Base-by-base conservation (phyloP, 2,888 invertebrate species). In the Hypsopygia costalis region DNA sequence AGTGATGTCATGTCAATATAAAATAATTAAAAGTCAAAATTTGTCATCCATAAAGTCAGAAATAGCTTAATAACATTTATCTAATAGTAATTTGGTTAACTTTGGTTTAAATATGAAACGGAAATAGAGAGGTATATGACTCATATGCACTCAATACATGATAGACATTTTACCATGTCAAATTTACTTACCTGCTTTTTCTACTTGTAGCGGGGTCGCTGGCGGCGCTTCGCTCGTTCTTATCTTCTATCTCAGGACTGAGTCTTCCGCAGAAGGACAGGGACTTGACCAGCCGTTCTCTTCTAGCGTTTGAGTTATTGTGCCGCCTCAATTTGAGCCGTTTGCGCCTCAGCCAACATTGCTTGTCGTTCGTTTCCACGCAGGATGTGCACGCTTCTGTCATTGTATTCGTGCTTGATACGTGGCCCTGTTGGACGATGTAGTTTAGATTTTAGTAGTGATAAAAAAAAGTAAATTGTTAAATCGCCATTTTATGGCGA, bases 231-330 rank as follows among this genome's bases (percentile, higher is more conserved):
- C 92, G 76, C 45, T 91, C 91, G 46, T 81, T 82, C 54, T 85
- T 91, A 52, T 90, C 90, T 52, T 91, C 92, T 20, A 90, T 87
- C 54, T 91, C 89, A 1, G 90, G 83, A 36, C 89, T 88, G 41
- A 91, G 80, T 43, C 92, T 89, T 9, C 93, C 93, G 39, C 94
- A 93, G 79, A 94, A 94, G 5, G 94, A 94, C 30, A 93, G 92
- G 0, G 94, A 94, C 79, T 95, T 95, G 10, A 94, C 92, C 36
- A 94, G 71, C 28, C 90, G 80, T 46, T 90, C 87, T 7, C 82
- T 57, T 6, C 81, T 49, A 1, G 57, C 55, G 0, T 59, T 49
- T 33, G 74, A 69, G 47, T 70, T 77, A 55, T 71, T 74, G 36
- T 75, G 67, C 1, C 75, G 57, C 0, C 85, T 67, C 2, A 85